Percentiles rank a stretch among this genome's conserved stretches.
phyloP scores from a whole-genome alignment of 2,797 vertebrate species.

The Loris lydekkerianus region DNA sequence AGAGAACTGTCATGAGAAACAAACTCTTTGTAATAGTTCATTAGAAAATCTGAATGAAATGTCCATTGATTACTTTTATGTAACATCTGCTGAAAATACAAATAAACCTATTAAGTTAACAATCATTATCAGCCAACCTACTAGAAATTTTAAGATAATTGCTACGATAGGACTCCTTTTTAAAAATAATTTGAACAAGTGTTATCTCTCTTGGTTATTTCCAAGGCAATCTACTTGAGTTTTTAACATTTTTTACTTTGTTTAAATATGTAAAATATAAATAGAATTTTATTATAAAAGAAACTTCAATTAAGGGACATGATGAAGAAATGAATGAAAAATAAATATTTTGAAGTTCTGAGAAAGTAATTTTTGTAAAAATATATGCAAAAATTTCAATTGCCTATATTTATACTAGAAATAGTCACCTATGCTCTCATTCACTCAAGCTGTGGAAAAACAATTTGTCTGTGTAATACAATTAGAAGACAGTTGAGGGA shows the following conservation, averaged over 20 bases:
- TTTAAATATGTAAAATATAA: slow-evolving; percentile 69
- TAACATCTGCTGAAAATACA: slow-evolving; percentile 36
- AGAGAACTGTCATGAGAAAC: slow-evolving; percentile 12
- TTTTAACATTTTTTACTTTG: slow-evolving; percentile 52
- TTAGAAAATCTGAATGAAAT: slow-evolving; percentile 60
- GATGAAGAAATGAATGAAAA: slow-evolving; percentile 64
- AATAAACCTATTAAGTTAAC: slow-evolving; percentile 39
- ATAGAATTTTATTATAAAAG: slow-evolving; percentile 61
- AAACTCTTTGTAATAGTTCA: slow-evolving; percentile 39
- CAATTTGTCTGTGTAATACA: slow-evolving; percentile 65
- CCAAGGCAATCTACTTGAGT: slow-evolving; percentile 52
- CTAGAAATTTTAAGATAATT: slow-evolving; percentile 44
- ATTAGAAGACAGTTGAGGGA: slow-evolving; percentile 57
- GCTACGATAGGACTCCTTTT: background rate
- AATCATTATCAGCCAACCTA: background rate
- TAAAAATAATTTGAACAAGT: background rate
- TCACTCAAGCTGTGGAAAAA: slow-evolving; percentile 61
- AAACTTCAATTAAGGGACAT: slow-evolving; percentile 69
- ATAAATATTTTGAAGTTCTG: slow-evolving; percentile 67
- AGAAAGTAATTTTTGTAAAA: slow-evolving; percentile 58
- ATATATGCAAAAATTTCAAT: slow-evolving; percentile 57
- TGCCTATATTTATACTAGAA: slow-evolving; percentile 62
- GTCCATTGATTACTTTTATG: slow-evolving; percentile 61
- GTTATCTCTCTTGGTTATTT: slow-evolving; percentile 62
- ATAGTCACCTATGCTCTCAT: slow-evolving; percentile 43